Percentiles rank a stretch among this genome's conserved stretches.
Evolutionary conservation across 1,140 invertebrate genomes (phyloP).

Genomic region (Cydia splendana): DNA sequence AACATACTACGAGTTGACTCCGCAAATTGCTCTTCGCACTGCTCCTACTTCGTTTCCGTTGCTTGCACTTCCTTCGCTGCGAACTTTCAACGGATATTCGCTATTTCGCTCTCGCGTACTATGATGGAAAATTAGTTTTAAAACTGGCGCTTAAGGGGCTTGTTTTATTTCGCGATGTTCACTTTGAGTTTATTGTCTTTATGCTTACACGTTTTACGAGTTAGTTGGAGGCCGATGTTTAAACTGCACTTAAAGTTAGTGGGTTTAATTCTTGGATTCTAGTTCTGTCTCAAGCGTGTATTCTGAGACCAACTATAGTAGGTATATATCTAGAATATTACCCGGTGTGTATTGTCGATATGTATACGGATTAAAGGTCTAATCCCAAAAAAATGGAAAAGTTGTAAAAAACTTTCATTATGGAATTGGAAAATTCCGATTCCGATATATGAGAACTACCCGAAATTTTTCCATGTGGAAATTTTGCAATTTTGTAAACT

Average conservation of each 20-base stretch:
- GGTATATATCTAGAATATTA: too few species aligned
- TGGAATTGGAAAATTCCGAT: too few species aligned
- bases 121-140: slow-evolving; percentile 21
- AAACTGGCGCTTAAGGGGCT: slow-evolving; percentile 5
- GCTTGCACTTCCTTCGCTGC: not conserved
- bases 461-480: too few species aligned
- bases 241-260: not conserved
- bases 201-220: not conserved
- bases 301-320: too few species aligned
- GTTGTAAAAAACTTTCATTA: too few species aligned
- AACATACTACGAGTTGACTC: not conserved
- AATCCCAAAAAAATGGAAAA: too few species aligned
- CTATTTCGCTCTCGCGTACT: slow-evolving; percentile 8
- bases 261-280: not conserved
- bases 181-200: slow-evolving; percentile 13
- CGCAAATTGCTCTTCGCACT: not conserved
- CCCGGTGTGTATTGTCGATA: too few species aligned
- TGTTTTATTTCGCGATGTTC: slow-evolving; percentile 4
- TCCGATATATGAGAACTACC: too few species aligned
- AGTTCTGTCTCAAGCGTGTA: too few species aligned
- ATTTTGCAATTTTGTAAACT: too few species aligned
- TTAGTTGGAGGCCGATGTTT: not conserved
- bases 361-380: too few species aligned
- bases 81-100: slow-evolving; percentile 6
- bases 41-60: slow-evolving; percentile 9